phyloP scores from a whole-genome alignment of 2,888 invertebrate genomes.

The Drosophila percnosoma region DNA sequence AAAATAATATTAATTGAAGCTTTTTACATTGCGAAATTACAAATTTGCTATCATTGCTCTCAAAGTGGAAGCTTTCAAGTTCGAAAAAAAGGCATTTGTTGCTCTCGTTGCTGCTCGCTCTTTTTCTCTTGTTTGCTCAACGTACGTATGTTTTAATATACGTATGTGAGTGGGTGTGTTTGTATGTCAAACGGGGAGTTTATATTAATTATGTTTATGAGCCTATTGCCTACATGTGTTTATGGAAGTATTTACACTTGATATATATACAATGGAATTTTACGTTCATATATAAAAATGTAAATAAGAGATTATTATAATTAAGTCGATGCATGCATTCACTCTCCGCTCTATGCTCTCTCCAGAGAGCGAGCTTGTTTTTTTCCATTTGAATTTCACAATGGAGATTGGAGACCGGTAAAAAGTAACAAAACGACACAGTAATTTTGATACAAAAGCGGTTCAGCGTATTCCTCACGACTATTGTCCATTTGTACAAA shows the following conservation, averaged over 20 bases:
- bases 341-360: not conserved
- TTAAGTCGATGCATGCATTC: not conserved
- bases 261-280: not conserved
- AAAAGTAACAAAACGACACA: not conserved
- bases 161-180: not conserved
- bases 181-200: not conserved
- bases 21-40: conserved; percentile 45
- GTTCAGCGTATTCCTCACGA: not conserved
- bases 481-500: not conserved
- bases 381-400: not conserved
- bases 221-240: not conserved
- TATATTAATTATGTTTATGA: not conserved
- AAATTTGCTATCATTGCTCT: conserved; percentile 8
- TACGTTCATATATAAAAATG: not conserved
- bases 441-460: not conserved
- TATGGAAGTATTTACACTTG: not conserved
- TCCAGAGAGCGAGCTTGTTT: not conserved
- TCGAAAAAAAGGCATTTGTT: conserved; percentile 16
- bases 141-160: not conserved
- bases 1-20: not conserved
- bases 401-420: not conserved
- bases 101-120: not conserved
- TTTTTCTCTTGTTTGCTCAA: not conserved
- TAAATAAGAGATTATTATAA: not conserved
- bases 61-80: conserved; percentile 26